Evolutionary conservation across 2,113 vertebrate species (phyloP), one percentile per base, ranked within the genome.

Genomic region (Amphilophus citrinellus): DNA sequence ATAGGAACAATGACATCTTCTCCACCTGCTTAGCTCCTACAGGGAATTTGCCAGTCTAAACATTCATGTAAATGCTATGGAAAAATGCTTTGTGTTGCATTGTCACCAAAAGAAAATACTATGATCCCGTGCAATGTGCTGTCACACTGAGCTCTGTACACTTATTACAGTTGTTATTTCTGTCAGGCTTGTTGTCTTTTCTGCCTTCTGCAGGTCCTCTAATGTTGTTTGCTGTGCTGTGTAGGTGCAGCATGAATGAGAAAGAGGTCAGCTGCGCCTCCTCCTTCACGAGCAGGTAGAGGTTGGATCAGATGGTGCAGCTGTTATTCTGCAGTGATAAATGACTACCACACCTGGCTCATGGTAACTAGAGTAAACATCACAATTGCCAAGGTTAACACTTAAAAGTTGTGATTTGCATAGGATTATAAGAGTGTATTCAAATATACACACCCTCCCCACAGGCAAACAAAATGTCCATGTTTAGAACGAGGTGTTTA

Each of bases 31-130:
- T 77, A 89, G 91, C 87, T 91, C 89, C 87, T 79, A 61, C 77
- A 86, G 91, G 57, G 30, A 15, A 96, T 96, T 96, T 96, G 95
- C 90, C 79, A 96, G 93, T 95, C 95, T 95, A 95, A 96, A 94
- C 88, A 77, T 86, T 66, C 92, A 96, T 96, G 96, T 94, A 96
- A 96, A 96, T 96, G 35, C 78, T 95, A 96, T 96, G 95, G 93
- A 96, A 96, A 95, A 92, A 88, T 3, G 3, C 79, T 84, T 87
- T 73, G 90, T 91, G 79, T 79, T 71, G 65, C 87, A 59, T 86
- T 87, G 87, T 87, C 56, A 10, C 76, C 79, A 84, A 87, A 92
- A 84, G 85, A 91, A 86, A 93, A 93, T 86, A 84, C 37, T 39
- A 24, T 14, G 37, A 84, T 80, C 59, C 76, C 24, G 50, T 30